These are phyloP conservation scores for Papilio polyxenes DNA, from an alignment of 1,140 invertebrate genomes.

Conservation along the genomic window DNA sequence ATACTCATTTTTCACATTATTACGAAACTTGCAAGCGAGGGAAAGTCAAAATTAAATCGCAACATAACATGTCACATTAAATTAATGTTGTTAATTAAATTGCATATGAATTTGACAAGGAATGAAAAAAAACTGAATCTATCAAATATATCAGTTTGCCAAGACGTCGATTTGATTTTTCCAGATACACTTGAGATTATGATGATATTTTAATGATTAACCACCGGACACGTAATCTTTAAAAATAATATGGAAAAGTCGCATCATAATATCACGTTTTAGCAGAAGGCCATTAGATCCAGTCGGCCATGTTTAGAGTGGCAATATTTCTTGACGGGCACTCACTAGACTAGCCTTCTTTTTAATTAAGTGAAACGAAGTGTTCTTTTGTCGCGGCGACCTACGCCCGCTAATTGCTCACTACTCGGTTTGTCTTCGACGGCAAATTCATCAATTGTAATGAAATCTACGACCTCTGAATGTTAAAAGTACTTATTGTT, in stretches of 20 bases:
- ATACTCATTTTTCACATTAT: slow-evolving; percentile 66
- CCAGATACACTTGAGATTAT: too few relatives aligned
- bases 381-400: slow-evolving; percentile 19
- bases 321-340: slow-evolving; percentile 24
- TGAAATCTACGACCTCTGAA: background rate
- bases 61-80: background rate
- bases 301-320: background rate
- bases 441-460: background rate
- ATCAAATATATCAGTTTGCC: too few relatives aligned
- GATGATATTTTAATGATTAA: too few relatives aligned
- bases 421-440: slow-evolving; percentile 15
- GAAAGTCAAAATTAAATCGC: slow-evolving; percentile 31
- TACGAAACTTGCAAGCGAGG: slow-evolving; percentile 58
- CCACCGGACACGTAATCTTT: too few relatives aligned
- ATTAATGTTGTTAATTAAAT: background rate
- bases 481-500: slow-evolving; percentile 1
- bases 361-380: slow-evolving; percentile 32
- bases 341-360: slow-evolving; percentile 7
- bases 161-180: too few relatives aligned
- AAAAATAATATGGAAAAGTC: too few relatives aligned
- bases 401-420: slow-evolving; percentile 28
- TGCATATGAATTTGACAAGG: background rate
- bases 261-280: background rate
- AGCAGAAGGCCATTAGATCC: background rate
- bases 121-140: too few relatives aligned